These are phyloP conservation scores for Equus quagga DNA, from an alignment of 2,113 vertebrate species.

Conservation along the genomic window DNA sequence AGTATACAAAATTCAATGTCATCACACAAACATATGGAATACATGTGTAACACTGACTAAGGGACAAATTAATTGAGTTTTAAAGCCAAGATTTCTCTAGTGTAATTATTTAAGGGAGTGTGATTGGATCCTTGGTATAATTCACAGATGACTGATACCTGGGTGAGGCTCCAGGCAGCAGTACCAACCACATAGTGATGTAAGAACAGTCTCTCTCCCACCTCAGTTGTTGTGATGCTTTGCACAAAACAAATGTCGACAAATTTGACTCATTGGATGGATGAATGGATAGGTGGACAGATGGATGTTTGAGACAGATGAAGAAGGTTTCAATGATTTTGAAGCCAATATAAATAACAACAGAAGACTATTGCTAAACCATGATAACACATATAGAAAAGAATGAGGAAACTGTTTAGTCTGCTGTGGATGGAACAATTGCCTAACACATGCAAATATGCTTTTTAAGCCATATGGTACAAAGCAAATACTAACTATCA, in stretches of 20 bases:
- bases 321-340: neutral
- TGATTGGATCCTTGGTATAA: neutral
- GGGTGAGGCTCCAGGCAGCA: neutral
- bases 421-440: neutral
- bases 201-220: neutral
- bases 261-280: neutral
- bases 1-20: neutral
- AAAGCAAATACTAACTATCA: neutral
- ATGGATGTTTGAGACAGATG: neutral
- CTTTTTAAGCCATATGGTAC: neutral
- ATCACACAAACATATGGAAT: neutral
- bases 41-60: neutral
- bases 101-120: neutral
- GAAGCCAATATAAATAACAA: neutral
- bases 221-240: neutral
- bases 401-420: neutral
- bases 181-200: neutral
- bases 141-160: neutral
- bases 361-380: neutral
- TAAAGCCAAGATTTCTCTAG: neutral
- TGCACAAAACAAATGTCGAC: neutral
- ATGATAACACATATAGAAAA: neutral
- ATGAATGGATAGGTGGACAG: neutral
- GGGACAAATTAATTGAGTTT: neutral
- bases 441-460: neutral